A percentile compares a stretch with the other conserved stretches of the same genome.
Evolutionary conservation across 2,113 vertebrate genomes (phyloP).

Genomic region (Elgaria multicarinata): DNA sequence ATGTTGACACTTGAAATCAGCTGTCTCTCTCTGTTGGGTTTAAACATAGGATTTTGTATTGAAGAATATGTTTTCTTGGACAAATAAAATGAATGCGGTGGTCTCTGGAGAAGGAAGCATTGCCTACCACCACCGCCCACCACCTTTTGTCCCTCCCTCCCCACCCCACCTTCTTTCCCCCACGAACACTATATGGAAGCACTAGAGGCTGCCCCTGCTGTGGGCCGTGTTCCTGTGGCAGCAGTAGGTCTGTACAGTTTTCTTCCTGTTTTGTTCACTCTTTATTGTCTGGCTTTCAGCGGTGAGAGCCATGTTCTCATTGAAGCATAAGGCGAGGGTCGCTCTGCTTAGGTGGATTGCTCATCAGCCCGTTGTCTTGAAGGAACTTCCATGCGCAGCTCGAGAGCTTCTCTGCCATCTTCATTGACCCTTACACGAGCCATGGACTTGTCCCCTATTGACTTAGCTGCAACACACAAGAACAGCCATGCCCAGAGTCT

Average conservation of each 20-base stretch:
- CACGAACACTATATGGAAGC: background rate
- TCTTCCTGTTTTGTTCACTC: background rate
- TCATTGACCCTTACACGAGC: background rate
- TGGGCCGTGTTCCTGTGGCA: background rate
- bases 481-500: background rate
- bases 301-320: background rate
- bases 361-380: conserved; percentile 13
- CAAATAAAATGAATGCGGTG: background rate
- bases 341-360: background rate
- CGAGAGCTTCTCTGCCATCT: background rate
- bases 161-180: background rate
- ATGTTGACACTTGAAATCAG: background rate
- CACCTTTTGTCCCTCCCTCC: background rate
- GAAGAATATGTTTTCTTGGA: background rate
- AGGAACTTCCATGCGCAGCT: background rate
- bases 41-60: background rate
- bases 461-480: conserved; percentile 32
- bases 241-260: background rate
- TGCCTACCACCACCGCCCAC: background rate
- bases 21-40: background rate
- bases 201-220: too few species aligned
- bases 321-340: background rate
- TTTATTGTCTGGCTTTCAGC: conserved; percentile 33
- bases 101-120: background rate
- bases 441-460: conserved; percentile 40